Evolutionary conservation across 2,797 vertebrate genomes (phyloP), one percentile per base, ranked within the genome.

Genomic region (Oreochromis mossambicus): DNA sequence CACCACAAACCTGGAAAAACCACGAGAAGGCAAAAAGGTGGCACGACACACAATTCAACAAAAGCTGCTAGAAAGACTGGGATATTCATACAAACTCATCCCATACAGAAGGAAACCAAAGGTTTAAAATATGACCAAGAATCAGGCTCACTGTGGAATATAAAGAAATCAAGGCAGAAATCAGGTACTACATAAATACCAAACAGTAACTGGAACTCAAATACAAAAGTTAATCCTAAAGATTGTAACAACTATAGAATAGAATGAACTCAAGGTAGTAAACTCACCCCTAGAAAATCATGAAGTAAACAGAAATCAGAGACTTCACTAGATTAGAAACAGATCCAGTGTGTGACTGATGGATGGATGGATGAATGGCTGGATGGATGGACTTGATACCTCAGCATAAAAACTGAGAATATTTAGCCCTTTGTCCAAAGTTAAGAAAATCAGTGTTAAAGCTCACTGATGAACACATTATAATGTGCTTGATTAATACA

Each of bases 351-450:
- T 38, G 61, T 66, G 19, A 66, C 19, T 8, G 34, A 66, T 2
- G 19, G 34, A 61, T 3, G 29, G 55, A 51, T 19, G 48, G 24
- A 24, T 24, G 26, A 1, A 41, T 41, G 10, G 38, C 5, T 41
- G 36, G 46, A 55, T 17, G 15, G 56, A 38, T 66, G 61, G 61
- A 66, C 19, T 66, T 66, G 34, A 3, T 66, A 41, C 34, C 3
- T 41, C 34, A 14, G 21, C 19, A 66, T 66, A 66, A 66, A 66
- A 5, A 38, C 19, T 14, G 61, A 41, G 34, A 38, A 66, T 12
- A 66, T 66, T 66, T 66, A 66, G 61, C n/a, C n/a, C 19, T 66
- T 38, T 21, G n/a, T 66, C 34, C 34, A 66, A 46, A 70, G 21
- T 26, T 46, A 46, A 70, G 0, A 19, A 46, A 29, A 17, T 3